Evolutionary conservation across 2,888 invertebrate genomes (phyloP), one percentile per base, ranked within the genome.

Genomic region (Andrena minutula): DNA sequence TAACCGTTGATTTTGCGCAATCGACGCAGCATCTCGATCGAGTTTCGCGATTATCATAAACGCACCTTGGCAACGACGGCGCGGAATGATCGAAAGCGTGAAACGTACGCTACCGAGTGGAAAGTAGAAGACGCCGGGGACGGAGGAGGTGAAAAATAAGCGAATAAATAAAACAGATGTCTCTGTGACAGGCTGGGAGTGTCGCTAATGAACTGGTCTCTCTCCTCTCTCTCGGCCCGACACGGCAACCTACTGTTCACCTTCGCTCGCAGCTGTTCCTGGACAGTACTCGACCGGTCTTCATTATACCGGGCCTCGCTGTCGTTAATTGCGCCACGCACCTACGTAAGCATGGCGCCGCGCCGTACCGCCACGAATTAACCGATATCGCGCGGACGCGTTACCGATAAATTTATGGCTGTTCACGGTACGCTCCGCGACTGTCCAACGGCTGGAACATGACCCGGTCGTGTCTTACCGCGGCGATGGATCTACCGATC

Each of bases 181-280:
- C 91, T 90, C 86, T 86, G 89, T 87, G 90, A 89, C 88, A 87
- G 88, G 81, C 86, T 87, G 90, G 86, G 91, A 91, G 91, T 92
- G 91, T 92, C 92, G 92, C 93, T 93, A 93, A 93, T 93, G 93
- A 93, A 93, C 93, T 93, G 92, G 93, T 93, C 91, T 91, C 89
- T 89, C 85, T 85, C 88, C 84, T 92, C 91, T 90, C 89, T 83
- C 86, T 90, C 73, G 69, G 60, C 32, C 69, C 72, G 64, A 73
- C 75, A 74, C 64, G 82, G 71, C 76, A 73, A 66, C 71, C 68
- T 60, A 61, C 75, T 78, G 72, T 63, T 88, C 79, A 78, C 85
- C 70, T 79, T 73, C 84, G 84, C 68, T 72, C 77, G 84, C 83
- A 86, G 79, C 84, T 84, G 81, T 84, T 83, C 76, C 82, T 71